Evolutionary conservation across 2,888 invertebrate species (phyloP).

Genomic region (Acrobasis consociella): DNA sequence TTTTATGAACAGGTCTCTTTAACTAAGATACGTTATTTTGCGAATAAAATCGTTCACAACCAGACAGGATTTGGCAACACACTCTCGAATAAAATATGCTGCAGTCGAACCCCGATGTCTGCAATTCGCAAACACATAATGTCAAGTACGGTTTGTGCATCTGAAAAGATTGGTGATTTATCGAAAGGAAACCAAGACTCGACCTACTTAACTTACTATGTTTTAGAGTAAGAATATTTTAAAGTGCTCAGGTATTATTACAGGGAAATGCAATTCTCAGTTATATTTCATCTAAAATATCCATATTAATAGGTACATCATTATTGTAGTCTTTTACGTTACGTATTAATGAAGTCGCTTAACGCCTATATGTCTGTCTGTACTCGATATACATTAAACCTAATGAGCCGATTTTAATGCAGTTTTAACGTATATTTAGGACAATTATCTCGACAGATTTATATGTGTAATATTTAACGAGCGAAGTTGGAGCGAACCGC

Average conservation of each 20-base stretch:
- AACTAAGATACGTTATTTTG: background rate
- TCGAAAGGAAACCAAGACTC: background rate
- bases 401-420: no score
- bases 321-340: no score
- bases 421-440: no score
- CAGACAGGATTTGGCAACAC: conserved; percentile 20
- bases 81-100: conserved; percentile 21
- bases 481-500: no score
- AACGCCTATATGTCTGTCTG: no score
- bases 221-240: background rate
- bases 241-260: background rate
- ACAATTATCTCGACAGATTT: no score
- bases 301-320: no score
- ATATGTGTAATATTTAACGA: no score
- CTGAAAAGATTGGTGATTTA: conserved; percentile 17
- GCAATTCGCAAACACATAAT: conserved; percentile 20
- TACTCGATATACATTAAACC: no score
- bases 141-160: conserved; percentile 19
- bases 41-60: background rate
- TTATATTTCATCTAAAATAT: no score
- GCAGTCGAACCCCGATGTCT: conserved; percentile 16
- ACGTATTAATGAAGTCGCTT: no score
- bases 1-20: background rate
- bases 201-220: conserved; percentile 10
- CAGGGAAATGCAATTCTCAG: no score